Percentiles rank a stretch among this genome's conserved stretches.
These are phyloP conservation scores for Stigmatopora nigra DNA, from an alignment of 2,113 vertebrate genomes.

Conservation along the genomic window DNA sequence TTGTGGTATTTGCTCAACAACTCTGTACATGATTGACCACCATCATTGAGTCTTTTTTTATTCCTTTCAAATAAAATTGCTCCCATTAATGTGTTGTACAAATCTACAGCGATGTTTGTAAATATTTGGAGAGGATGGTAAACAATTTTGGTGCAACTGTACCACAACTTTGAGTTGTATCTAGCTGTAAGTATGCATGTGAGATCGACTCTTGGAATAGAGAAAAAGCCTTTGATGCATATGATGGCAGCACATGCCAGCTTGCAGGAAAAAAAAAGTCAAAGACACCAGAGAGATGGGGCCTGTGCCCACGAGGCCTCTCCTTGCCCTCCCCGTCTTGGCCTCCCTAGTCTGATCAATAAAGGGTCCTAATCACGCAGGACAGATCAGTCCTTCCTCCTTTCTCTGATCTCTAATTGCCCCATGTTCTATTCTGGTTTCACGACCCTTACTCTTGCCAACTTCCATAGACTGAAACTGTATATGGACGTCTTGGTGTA, in stretches of 20 bases:
- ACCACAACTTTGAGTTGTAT: constrained; percentile 47
- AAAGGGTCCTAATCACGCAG: constrained; percentile 62
- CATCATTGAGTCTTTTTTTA: neutral
- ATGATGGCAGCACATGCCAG: constrained; percentile 48
- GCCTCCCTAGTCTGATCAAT: constrained; percentile 64
- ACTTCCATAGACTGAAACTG: constrained; percentile 19
- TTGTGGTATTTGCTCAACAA: neutral
- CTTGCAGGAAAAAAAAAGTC: constrained; percentile 47
- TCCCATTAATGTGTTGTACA: neutral
- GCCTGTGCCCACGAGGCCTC: constrained; percentile 34
- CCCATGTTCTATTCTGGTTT: constrained; percentile 31
- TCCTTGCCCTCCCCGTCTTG: constrained; percentile 42
- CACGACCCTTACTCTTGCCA: constrained; percentile 36
- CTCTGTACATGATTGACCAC: neutral
- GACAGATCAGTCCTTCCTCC: constrained; percentile 46
- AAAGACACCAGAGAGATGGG: constrained; percentile 55
- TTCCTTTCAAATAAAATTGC: neutral
- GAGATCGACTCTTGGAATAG: constrained; percentile 27
- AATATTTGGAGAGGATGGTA: neutral
- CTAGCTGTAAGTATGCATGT: constrained; percentile 35
- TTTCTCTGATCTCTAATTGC: constrained; percentile 47
- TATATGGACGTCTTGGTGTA: neutral
- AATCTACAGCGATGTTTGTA: neutral
- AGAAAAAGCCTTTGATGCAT: constrained; percentile 63
- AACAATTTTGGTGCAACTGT: neutral